Conservation (phyloP, 2,797 vertebrate species). For the Sebastes elongatus region DNA sequence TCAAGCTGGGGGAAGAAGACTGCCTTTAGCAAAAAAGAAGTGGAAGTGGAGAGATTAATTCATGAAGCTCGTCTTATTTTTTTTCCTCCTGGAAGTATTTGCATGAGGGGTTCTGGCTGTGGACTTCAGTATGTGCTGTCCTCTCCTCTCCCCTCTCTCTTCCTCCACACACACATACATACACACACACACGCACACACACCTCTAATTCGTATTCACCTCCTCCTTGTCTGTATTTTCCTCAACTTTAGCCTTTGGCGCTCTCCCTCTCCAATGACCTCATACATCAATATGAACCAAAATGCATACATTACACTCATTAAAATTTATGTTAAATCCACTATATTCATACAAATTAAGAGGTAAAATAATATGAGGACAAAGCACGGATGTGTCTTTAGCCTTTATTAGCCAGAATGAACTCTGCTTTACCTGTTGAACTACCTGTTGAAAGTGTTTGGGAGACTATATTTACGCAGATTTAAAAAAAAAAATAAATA, state of each 20-base stretch:
- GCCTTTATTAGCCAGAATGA: background rate
- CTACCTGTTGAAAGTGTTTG: too few species aligned
- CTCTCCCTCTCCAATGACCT: constrained; percentile 61
- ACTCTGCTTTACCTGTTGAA: constrained; percentile 35
- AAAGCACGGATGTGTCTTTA: background rate
- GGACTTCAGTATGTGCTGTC: constrained; percentile 84
- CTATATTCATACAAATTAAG: constrained; percentile 54
- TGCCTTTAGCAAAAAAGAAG: constrained; percentile 75
- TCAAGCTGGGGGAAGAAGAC: constrained; percentile 78
- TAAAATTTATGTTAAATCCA: constrained; percentile 59
- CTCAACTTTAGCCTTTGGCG: constrained; percentile 70
- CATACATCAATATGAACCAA: constrained; percentile 62
- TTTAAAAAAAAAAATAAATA: background rate
- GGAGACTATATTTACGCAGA: background rate
- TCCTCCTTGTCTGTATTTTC: constrained; percentile 47
- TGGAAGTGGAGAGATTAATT: constrained; percentile 82
- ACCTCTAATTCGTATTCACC: constrained; percentile 54
- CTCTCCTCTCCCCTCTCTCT: constrained; percentile 45
- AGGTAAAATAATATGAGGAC: constrained; percentile 41
- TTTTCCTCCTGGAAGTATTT: constrained; percentile 75
- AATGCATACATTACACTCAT: constrained; percentile 59
- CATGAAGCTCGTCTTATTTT: constrained; percentile 70
- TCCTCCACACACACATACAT: background rate
- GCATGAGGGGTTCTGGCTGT: constrained; percentile 80
- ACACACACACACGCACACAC: background rate